Evolutionary conservation across 2,888 invertebrate species (phyloP).

Genomic region (Oscheius sp.): DNA sequence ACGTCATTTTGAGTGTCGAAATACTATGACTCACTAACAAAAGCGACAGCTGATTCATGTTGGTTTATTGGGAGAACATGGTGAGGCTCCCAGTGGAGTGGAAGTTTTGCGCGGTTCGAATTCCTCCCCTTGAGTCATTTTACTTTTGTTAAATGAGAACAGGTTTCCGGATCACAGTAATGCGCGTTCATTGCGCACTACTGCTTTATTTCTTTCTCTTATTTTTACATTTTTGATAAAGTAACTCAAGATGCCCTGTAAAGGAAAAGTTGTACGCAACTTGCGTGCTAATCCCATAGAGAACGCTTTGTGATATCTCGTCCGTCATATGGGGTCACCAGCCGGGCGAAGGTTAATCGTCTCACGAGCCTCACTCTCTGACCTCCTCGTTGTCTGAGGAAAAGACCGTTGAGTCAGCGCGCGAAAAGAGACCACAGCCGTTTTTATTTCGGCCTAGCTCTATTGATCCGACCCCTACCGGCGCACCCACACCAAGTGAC

Average conservation of each 20-base stretch:
- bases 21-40: background rate
- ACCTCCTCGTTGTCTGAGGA: slow-evolving; percentile 6
- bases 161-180: slow-evolving; percentile 17
- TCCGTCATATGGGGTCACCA: background rate
- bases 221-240: no score
- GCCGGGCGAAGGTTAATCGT: slow-evolving; percentile 20
- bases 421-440: slow-evolving; percentile 34
- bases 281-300: background rate
- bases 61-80: background rate
- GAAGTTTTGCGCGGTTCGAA: background rate
- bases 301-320: slow-evolving; percentile 18
- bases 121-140: background rate
- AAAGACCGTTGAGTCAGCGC: slow-evolving; percentile 25
- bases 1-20: background rate
- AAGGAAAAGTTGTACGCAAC: background rate
- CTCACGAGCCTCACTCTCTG: slow-evolving; percentile 23
- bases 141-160: slow-evolving; percentile 23
- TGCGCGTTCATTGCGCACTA: no score
- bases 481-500: slow-evolving; percentile 19
- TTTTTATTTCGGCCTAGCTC: slow-evolving; percentile 36
- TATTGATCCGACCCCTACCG: slow-evolving; percentile 35
- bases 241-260: no score
- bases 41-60: slow-evolving; percentile 12
- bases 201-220: no score
- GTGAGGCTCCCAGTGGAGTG: background rate